Conservation (phyloP, 2,888 invertebrate species). For the Cecidostiba fungosa region DNA sequence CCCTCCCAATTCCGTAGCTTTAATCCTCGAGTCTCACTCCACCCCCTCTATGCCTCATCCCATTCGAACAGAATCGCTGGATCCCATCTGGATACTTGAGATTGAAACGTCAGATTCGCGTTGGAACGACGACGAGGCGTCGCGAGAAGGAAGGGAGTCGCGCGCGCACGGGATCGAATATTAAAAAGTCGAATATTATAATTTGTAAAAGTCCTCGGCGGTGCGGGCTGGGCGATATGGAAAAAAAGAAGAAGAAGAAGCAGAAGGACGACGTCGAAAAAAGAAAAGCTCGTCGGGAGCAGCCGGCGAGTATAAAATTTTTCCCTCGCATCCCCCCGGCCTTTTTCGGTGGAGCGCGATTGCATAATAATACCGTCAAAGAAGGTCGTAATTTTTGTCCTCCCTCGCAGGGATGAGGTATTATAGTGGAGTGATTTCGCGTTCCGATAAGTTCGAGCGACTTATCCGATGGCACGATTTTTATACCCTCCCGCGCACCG, state of each 20-base stretch:
- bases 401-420: background rate
- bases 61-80: constrained; percentile 70
- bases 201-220: constrained; percentile 70
- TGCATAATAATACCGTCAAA: constrained; percentile 59
- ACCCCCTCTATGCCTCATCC: constrained; percentile 56
- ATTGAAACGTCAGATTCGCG: constrained; percentile 78
- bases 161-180: constrained; percentile 68
- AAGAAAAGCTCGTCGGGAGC: constrained; percentile 11
- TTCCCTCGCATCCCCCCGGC: background rate
- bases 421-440: constrained; percentile 42
- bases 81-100: constrained; percentile 78
- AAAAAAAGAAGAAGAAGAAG: constrained; percentile 20
- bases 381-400: constrained; percentile 30
- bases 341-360: constrained; percentile 26
- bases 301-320: constrained; percentile 38
- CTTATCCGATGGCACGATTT: constrained; percentile 45
- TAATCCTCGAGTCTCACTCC: constrained; percentile 51
- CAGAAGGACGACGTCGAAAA: background rate
- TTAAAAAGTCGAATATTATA: constrained; percentile 74
- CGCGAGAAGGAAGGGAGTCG: background rate
- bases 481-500: background rate
- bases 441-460: constrained; percentile 51
- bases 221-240: constrained; percentile 62
- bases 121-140: constrained; percentile 59
- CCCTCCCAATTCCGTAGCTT: constrained; percentile 28